Evolutionary conservation across 2,888 invertebrate genomes (phyloP).

Genomic region (Baronia brevicornis): DNA sequence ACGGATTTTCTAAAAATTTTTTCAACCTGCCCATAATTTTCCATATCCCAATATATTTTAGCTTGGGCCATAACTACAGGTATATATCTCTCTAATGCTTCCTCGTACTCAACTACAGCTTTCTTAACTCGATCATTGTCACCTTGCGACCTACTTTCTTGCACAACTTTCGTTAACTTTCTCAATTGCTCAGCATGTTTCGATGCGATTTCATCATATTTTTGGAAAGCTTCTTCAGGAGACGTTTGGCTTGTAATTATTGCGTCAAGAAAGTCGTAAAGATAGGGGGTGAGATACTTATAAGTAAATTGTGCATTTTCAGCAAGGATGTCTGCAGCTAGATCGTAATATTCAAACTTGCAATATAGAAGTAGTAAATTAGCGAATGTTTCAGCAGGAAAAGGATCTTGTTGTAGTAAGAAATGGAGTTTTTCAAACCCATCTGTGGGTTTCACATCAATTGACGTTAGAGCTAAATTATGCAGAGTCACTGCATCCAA

Average conservation of each 20-base stretch:
- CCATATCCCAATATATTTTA: slow-evolving; percentile 98
- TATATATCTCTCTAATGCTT: slow-evolving; percentile 92
- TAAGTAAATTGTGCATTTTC: slow-evolving; percentile 98
- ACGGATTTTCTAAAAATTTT: slow-evolving; percentile 97
- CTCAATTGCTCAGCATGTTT: slow-evolving; percentile 92
- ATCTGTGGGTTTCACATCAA: slow-evolving; percentile 91
- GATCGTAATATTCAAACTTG: slow-evolving; percentile 97
- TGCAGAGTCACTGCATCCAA: slow-evolving; percentile 98
- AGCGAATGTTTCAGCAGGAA: slow-evolving; percentile 98
- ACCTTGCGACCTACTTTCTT: slow-evolving; percentile 91
- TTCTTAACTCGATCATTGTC: slow-evolving; percentile 93
- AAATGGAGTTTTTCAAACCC: slow-evolving; percentile 92
- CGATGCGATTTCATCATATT: slow-evolving; percentile 95
- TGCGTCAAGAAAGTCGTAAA: slow-evolving; percentile 97
- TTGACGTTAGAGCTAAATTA: slow-evolving; percentile 94
- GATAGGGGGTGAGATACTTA: slow-evolving; percentile 94
- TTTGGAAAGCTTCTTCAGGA: slow-evolving; percentile 95
- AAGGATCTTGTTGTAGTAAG: slow-evolving; percentile 94
- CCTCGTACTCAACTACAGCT: slow-evolving; percentile 94
- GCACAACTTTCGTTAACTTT: slow-evolving; percentile 94
- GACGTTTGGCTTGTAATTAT: slow-evolving; percentile 98
- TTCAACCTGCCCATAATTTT: slow-evolving; percentile 96
- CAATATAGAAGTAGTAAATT: slow-evolving; percentile 96
- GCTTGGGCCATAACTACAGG: slow-evolving; percentile 99
- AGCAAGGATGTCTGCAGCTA: slow-evolving; percentile 98